Evolutionary conservation across 2,888 invertebrate genomes (phyloP).

Genomic region (Acrobasis suavella): DNA sequence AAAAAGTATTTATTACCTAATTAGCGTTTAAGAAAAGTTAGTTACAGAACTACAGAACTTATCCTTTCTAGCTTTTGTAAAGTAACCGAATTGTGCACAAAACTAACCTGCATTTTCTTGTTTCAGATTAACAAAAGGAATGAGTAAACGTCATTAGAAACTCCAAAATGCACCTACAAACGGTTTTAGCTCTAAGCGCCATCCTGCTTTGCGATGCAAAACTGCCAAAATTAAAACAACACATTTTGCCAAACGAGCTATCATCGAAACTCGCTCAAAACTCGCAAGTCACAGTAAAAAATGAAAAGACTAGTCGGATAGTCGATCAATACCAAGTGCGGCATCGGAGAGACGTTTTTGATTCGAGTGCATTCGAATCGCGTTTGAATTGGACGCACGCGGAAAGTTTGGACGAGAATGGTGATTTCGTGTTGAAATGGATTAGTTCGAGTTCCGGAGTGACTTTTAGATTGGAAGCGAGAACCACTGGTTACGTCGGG

Average conservation of each 20-base stretch:
- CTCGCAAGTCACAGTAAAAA: conserved; percentile 59
- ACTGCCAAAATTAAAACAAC: conserved; percentile 60
- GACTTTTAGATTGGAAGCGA: conserved; percentile 91
- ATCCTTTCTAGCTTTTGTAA: no score
- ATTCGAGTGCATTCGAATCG: conserved; percentile 70
- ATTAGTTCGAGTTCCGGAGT: conserved; percentile 89
- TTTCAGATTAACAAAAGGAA: conserved; percentile 67
- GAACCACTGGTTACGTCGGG: conserved; percentile 92
- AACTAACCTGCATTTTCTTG: conserved; percentile 36
- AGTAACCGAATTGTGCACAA: no score
- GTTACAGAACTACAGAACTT: no score
- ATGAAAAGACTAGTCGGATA: conserved; percentile 66
- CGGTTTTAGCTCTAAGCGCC: conserved; percentile 62
- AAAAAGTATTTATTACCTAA: no score
- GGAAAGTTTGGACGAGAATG: conserved; percentile 78
- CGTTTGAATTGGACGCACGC: conserved; percentile 83
- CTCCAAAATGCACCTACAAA: conserved; percentile 65
- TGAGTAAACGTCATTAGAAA: conserved; percentile 48
- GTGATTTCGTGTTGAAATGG: conserved; percentile 85
- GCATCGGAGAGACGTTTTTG: conserved; percentile 67
- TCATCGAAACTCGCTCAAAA: conserved; percentile 59
- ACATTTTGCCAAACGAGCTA: conserved; percentile 58
- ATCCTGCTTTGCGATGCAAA: conserved; percentile 72
- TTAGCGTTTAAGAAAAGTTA: no score
- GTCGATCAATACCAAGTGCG: conserved; percentile 64